These are phyloP conservation scores for Bufotes viridis DNA, from an alignment of 2,797 vertebrate species.

Conservation along the genomic window DNA sequence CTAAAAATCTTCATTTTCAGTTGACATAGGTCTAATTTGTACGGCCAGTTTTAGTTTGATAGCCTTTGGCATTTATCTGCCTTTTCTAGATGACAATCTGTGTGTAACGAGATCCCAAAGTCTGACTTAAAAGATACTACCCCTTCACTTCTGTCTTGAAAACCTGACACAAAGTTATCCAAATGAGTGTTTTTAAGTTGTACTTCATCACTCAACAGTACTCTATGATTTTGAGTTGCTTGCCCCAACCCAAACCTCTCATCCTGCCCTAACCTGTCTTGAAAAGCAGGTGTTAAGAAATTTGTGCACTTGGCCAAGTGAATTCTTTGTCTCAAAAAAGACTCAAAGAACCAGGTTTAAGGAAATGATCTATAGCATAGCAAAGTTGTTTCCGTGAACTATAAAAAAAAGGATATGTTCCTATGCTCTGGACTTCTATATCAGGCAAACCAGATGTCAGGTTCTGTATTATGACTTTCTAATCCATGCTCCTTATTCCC, in stretches of 20 bases:
- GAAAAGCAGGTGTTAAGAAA: constrained; percentile 5
- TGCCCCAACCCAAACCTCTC: not conserved
- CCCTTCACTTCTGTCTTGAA: not conserved
- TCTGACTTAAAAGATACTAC: not conserved
- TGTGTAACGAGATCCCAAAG: not conserved
- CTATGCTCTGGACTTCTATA: not conserved
- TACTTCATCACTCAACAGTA: not conserved
- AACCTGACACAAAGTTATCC: not conserved
- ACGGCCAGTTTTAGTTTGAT: no score
- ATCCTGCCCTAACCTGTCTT: not conserved
- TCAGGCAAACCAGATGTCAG: not conserved
- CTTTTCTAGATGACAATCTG: not conserved
- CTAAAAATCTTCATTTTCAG: no score
- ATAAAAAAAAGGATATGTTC: not conserved
- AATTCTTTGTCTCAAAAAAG: not conserved
- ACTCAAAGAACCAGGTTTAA: not conserved
- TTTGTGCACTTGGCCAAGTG: not conserved
- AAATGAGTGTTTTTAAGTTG: not conserved
- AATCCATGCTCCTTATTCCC: not conserved
- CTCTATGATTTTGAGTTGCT: not conserved
- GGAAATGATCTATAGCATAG: not conserved
- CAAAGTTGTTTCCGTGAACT: not conserved
- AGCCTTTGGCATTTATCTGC: no score
- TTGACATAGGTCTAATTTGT: no score
- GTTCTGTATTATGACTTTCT: not conserved